These are phyloP conservation scores for Tamias sibiricus DNA, from an alignment of 2,113 vertebrate genomes.

Conservation along the genomic window DNA sequence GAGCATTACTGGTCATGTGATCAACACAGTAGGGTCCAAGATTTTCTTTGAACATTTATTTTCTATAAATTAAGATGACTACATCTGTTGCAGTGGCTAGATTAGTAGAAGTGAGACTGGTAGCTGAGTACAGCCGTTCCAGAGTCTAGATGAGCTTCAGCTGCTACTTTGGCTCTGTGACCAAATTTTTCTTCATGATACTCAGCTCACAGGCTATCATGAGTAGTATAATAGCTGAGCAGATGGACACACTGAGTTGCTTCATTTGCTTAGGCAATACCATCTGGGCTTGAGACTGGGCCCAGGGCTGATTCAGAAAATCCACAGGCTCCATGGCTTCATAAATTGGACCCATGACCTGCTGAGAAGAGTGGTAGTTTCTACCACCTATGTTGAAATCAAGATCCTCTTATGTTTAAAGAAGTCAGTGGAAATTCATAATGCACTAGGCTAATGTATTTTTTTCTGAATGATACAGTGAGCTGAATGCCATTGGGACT, in stretches of 20 bases:
- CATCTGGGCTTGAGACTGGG: constrained; percentile 93
- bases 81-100: background rate
- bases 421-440: constrained; percentile 91
- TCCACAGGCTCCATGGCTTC: constrained; percentile 90
- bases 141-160: constrained; percentile 88
- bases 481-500: background rate
- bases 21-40: background rate
- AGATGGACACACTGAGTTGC: constrained; percentile 90
- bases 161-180: constrained; percentile 87
- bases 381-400: constrained; percentile 90
- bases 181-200: constrained; percentile 93
- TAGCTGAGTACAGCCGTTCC: constrained; percentile 89
- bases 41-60: background rate
- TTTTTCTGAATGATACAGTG: background rate
- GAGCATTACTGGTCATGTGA: background rate
- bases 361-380: constrained; percentile 90
- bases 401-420: constrained; percentile 90
- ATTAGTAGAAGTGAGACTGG: constrained; percentile 78
- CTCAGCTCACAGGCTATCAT: constrained; percentile 92
- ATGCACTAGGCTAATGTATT: constrained; percentile 84
- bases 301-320: constrained; percentile 89
- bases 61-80: background rate
- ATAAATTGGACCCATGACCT: constrained; percentile 91
- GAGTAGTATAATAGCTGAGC: constrained; percentile 90
- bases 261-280: constrained; percentile 93